Evolutionary conservation across 2,888 invertebrate genomes (phyloP).

Genomic region (Meghimatium bilineatum): DNA sequence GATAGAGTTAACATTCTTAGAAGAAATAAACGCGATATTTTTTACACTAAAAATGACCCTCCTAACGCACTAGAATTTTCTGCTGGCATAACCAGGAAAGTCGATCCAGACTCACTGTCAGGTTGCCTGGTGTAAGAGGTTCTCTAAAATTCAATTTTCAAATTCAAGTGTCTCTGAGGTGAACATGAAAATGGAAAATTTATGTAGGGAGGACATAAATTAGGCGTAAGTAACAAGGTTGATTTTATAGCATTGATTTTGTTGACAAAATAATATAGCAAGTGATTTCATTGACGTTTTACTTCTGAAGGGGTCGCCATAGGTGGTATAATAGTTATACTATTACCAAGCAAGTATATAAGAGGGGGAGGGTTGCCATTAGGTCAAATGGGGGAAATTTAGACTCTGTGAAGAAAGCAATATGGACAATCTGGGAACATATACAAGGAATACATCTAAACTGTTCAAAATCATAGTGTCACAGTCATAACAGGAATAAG

Average conservation of each 20-base stretch:
- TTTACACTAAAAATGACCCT: background rate
- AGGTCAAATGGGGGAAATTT: too few relatives aligned
- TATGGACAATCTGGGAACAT: too few relatives aligned
- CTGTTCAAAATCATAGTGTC: too few relatives aligned
- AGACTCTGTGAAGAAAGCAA: too few relatives aligned
- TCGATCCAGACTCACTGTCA: background rate
- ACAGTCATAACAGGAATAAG: too few relatives aligned
- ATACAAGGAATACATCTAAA: too few relatives aligned
- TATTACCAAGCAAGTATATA: too few relatives aligned
- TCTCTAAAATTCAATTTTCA: slow-evolving; percentile 24
- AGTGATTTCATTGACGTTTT: slow-evolving; percentile 6
- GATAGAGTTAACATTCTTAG: background rate
- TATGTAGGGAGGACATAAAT: slow-evolving; percentile 22
- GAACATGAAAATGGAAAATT: slow-evolving; percentile 37
- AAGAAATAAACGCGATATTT: background rate
- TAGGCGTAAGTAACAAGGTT: background rate
- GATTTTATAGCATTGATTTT: background rate
- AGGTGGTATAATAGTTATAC: too few relatives aligned
- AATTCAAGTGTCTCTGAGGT: slow-evolving; percentile 13
- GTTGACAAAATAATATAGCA: background rate
- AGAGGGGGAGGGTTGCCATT: too few relatives aligned
- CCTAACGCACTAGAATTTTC: background rate
- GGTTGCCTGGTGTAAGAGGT: background rate
- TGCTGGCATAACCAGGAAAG: background rate
- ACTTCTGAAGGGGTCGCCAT: too few relatives aligned